Conservation (phyloP, 2,888 invertebrate species). For the Latrodectus elegans region DNA sequence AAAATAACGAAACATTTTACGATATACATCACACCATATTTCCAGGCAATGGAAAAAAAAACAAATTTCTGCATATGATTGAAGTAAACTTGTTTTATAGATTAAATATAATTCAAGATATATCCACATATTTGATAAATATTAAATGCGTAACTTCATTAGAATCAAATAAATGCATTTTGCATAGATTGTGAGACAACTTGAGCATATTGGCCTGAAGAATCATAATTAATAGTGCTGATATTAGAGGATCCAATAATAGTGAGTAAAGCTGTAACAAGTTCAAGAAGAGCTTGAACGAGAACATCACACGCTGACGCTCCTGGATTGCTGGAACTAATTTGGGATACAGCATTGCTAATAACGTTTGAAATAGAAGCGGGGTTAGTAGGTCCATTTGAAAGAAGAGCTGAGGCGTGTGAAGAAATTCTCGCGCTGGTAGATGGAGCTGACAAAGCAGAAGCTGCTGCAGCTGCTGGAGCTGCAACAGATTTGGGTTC, state of each 20-base stretch:
- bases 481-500: too few species aligned
- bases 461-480: too few species aligned
- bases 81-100: too few species aligned
- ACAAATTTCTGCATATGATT: too few species aligned
- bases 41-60: too few species aligned
- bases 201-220: not conserved
- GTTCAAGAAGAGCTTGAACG: constrained; percentile 7
- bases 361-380: constrained; percentile 7
- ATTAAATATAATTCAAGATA: too few species aligned
- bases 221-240: not conserved
- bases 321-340: not conserved
- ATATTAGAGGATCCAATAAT: not conserved
- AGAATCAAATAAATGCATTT: not conserved
- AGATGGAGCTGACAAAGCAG: too few species aligned
- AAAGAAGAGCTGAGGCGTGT: not conserved
- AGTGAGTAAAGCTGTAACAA: not conserved
- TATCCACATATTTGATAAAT: too few species aligned
- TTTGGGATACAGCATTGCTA: not conserved
- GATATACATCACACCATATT: too few species aligned
- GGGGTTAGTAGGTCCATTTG: not conserved
- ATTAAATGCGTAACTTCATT: too few species aligned
- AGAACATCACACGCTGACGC: constrained; percentile 9
- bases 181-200: not conserved
- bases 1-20: too few species aligned
- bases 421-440: not conserved